These are phyloP conservation scores for Nyctibius bracteatus DNA, from an alignment of 2,113 vertebrate species.

Conservation along the genomic window DNA sequence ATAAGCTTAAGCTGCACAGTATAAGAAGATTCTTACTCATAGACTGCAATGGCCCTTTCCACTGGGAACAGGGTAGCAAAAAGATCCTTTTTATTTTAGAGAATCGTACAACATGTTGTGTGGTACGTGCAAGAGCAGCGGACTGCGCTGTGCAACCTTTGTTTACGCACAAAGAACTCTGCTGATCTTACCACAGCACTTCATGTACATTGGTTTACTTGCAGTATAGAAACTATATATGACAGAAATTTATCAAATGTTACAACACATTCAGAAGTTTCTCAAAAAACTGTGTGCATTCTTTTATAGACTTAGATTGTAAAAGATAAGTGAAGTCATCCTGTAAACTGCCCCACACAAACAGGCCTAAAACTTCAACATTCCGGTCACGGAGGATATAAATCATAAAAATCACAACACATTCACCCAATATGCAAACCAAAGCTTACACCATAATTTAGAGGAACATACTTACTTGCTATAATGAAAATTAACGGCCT, in stretches of 20 bases:
- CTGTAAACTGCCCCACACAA: background rate
- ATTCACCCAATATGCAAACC: background rate
- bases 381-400: background rate
- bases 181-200: background rate
- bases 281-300: background rate
- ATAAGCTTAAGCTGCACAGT: background rate
- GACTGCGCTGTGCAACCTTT: background rate
- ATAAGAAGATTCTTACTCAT: background rate
- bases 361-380: background rate
- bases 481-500: slow-evolving; percentile 91
- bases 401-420: background rate
- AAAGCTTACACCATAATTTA: background rate
- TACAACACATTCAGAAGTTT: background rate
- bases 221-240: background rate
- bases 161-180: background rate
- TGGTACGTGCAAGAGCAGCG: rapidly evolving
- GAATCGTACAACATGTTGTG: background rate
- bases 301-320: background rate
- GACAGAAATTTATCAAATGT: background rate
- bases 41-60: background rate
- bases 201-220: background rate
- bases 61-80: background rate
- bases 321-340: background rate
- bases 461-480: slow-evolving; percentile 83
- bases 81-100: background rate